These are phyloP conservation scores for Orchestes rusci DNA, from an alignment of 2,888 invertebrate species.

Conservation along the genomic window DNA sequence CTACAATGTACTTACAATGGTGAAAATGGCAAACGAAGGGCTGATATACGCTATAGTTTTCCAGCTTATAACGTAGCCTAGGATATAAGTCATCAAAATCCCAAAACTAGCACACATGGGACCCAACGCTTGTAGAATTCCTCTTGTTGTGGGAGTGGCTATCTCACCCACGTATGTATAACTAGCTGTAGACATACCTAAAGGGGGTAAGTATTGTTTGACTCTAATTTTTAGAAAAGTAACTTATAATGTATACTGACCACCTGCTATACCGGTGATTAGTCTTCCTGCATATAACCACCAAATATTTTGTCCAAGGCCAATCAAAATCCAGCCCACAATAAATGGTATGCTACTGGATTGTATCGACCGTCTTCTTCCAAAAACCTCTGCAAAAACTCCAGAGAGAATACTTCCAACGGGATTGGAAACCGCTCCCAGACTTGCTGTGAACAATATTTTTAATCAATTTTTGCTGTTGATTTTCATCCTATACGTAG, in stretches of 20 bases:
- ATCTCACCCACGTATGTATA: constrained; percentile 65
- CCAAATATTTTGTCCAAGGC: constrained; percentile 54
- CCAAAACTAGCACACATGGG: constrained; percentile 66
- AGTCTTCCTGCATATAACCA: constrained; percentile 61
- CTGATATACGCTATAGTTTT: constrained; percentile 46
- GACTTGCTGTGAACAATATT: constrained; percentile 50
- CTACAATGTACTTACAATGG: constrained; percentile 14
- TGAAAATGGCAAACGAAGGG: constrained; percentile 16
- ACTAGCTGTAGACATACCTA: constrained; percentile 63
- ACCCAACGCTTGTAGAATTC: constrained; percentile 61
- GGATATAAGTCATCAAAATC: constrained; percentile 60
- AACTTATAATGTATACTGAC: constrained; percentile 37
- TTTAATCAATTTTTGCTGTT: too few species aligned
- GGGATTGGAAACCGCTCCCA: constrained; percentile 67
- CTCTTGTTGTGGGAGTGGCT: constrained; percentile 59
- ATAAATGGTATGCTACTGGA: constrained; percentile 61
- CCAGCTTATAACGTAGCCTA: constrained; percentile 63
- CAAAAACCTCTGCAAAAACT: constrained; percentile 59
- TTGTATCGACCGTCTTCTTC: constrained; percentile 57
- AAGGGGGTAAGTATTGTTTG: constrained; percentile 13
- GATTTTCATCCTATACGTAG: too few species aligned
- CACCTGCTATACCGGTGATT: constrained; percentile 63
- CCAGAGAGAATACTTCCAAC: constrained; percentile 63
- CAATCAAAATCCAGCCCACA: constrained; percentile 63
- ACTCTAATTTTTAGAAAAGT: neutral